Percentiles rank a stretch among this genome's conserved stretches.
Evolutionary conservation across 2,888 invertebrate genomes (phyloP).

Genomic region (Papilio demoleus): DNA sequence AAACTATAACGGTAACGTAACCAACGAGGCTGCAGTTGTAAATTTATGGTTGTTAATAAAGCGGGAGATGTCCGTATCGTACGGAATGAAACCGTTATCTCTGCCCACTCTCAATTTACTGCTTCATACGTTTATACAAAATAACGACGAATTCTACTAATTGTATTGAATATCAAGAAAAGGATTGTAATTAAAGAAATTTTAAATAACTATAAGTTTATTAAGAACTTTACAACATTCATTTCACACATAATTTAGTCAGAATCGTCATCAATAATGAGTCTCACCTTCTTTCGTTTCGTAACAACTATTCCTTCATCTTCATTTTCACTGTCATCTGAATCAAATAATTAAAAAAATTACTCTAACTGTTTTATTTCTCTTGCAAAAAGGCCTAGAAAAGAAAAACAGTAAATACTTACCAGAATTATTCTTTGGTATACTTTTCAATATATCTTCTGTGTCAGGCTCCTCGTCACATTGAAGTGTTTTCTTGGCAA

Average conservation of each 20-base stretch:
- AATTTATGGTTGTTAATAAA: constrained; percentile 19
- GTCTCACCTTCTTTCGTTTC: constrained; percentile 65
- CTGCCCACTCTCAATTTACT: neutral
- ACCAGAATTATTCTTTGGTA: constrained; percentile 63
- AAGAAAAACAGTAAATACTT: constrained; percentile 45
- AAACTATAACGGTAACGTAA: neutral
- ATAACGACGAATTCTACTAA: no score
- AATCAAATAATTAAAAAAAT: no score
- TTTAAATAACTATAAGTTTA: no score
- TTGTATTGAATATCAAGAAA: no score
- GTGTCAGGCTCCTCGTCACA: constrained; percentile 69
- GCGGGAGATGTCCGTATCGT: constrained; percentile 6
- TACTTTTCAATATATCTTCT: constrained; percentile 65
- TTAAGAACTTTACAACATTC: neutral
- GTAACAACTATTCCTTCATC: constrained; percentile 60
- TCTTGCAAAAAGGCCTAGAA: no score
- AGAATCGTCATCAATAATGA: constrained; percentile 75
- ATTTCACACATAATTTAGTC: constrained; percentile 55
- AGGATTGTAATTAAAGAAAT: no score
- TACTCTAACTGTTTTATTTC: no score
- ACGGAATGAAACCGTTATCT: constrained; percentile 2
- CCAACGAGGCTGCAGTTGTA: constrained; percentile 6
- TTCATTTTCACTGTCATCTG: constrained; percentile 68
- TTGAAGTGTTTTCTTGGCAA: constrained; percentile 74
- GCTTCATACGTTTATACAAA: neutral